These are phyloP conservation scores for Sinosuthora webbiana DNA, from an alignment of 2,113 vertebrate genomes.

Conservation along the genomic window DNA sequence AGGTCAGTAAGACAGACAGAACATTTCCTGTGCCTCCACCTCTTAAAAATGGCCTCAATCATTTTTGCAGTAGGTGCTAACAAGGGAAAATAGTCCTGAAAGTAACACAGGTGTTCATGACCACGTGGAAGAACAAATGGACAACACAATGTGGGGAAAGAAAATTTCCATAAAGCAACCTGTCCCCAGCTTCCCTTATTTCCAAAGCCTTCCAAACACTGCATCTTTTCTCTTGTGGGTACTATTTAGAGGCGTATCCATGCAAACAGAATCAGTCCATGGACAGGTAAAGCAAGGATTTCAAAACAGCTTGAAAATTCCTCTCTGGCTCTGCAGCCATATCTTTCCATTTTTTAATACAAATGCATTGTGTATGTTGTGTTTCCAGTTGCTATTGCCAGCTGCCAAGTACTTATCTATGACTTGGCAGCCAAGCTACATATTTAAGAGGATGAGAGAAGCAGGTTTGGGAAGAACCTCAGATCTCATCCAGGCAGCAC, in stretches of 20 bases:
- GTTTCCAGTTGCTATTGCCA: slow-evolving; percentile 48
- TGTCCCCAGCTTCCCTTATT: background rate
- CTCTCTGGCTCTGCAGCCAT: background rate
- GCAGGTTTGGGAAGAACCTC: slow-evolving; percentile 14
- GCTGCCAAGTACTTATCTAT: slow-evolving; percentile 45
- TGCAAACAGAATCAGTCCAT: background rate
- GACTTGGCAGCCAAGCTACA: slow-evolving; percentile 56
- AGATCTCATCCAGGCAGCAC: background rate
- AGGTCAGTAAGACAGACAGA: background rate
- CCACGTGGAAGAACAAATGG: background rate
- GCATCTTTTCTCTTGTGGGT: background rate
- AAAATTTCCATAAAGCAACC: background rate
- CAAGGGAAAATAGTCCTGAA: background rate
- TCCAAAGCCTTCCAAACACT: background rate
- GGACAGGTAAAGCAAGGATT: background rate
- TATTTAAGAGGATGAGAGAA: slow-evolving; percentile 58
- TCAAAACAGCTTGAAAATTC: background rate
- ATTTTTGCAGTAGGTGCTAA: background rate
- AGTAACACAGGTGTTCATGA: background rate
- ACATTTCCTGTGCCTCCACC: background rate
- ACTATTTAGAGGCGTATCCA: background rate
- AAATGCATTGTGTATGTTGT: slow-evolving; percentile 24
- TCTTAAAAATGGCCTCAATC: background rate
- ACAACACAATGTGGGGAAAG: background rate
- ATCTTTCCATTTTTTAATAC: background rate